These are phyloP conservation scores for Mustela erminea DNA, from an alignment of 2,797 vertebrate species.

Conservation along the genomic window DNA sequence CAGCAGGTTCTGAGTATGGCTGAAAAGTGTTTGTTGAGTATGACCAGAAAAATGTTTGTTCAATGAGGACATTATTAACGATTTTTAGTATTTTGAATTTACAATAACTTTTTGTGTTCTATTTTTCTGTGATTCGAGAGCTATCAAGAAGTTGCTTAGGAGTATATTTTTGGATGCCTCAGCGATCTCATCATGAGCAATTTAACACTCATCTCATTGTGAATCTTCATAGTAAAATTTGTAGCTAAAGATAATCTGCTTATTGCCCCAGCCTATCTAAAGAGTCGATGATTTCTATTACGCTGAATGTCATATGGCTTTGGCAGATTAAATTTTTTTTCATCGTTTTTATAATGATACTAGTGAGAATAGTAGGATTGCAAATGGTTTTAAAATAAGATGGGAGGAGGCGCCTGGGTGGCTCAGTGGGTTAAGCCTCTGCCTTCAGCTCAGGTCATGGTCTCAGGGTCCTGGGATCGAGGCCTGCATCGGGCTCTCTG, in stretches of 20 bases:
- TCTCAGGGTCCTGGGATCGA: too few species aligned
- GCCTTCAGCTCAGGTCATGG: too few species aligned
- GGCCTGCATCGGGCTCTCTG: too few species aligned
- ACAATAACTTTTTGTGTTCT: not conserved
- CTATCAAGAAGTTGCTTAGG: not conserved
- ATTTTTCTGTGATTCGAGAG: not conserved
- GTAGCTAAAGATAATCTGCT: not conserved
- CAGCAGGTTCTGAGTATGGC: not conserved
- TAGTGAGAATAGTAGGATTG: not conserved
- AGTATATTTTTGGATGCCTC: not conserved
- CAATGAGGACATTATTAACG: not conserved
- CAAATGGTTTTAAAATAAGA: not conserved
- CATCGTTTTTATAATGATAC: conserved; percentile 29
- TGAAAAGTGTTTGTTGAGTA: not conserved
- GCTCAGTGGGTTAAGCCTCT: too few species aligned
- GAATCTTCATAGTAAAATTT: not conserved
- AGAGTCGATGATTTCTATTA: not conserved
- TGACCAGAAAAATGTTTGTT: not conserved
- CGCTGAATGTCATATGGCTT: not conserved
- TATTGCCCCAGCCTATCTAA: not conserved
- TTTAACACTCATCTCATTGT: not conserved
- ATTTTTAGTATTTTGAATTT: not conserved
- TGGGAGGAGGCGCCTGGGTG: not conserved
- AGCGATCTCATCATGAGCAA: not conserved
- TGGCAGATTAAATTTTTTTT: conserved; percentile 29